These are phyloP conservation scores for Lydus trimaculatus DNA, from an alignment of 2,888 invertebrate genomes.

Conservation along the genomic window DNA sequence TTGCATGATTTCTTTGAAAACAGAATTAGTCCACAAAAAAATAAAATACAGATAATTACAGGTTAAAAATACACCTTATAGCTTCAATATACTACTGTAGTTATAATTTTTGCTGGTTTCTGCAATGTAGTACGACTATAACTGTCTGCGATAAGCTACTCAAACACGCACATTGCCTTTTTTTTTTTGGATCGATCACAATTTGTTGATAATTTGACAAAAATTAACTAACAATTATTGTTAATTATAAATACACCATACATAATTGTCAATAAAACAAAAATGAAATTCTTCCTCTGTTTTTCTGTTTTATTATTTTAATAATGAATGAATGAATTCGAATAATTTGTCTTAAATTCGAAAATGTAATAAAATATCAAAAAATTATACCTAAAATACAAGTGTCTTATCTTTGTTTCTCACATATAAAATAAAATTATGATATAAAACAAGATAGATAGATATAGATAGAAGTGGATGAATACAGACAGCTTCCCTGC, in stretches of 20 bases:
- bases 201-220: no score
- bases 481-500: conserved; percentile 25
- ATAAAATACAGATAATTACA: no score
- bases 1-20: no score
- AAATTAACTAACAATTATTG: background rate
- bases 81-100: no score
- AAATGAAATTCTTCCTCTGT: background rate
- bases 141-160: no score
- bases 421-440: background rate
- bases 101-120: no score
- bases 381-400: no score
- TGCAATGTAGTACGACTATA: no score
- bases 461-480: background rate
- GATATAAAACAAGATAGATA: background rate
- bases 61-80: no score
- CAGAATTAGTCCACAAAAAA: no score
- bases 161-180: no score
- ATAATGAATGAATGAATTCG: background rate
- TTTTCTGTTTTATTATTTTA: background rate
- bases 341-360: background rate
- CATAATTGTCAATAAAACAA: background rate
- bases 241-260: background rate
- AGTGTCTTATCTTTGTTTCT: background rate
- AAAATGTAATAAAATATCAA: background rate
- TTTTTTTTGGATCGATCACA: no score